Evolutionary conservation across 2,888 invertebrate genomes (phyloP), one percentile per base, ranked within the genome.

Genomic region (Muscina levida): DNA sequence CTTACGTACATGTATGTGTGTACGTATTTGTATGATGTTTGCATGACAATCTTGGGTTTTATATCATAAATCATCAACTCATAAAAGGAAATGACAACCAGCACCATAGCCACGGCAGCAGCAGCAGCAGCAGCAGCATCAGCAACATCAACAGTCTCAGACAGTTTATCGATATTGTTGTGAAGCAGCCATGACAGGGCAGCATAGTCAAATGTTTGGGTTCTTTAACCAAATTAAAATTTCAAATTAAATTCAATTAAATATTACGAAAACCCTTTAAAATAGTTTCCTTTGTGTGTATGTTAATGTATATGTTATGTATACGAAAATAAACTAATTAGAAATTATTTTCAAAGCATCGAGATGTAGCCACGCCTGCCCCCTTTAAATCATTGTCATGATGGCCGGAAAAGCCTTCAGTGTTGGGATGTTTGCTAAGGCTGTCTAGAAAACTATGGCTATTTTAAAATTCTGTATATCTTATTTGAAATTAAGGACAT

Each of bases 401-500:
- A 10, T 22, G n/a, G 19, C 62, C 39, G 62, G 39, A 42, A 62
- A 59, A 17, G 37, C 13, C 59, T 22, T 11, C 1, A 17, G 11
- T 26, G 11, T 15, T 22, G 57, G 31, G 4, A 31, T 57, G 13
- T 26, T 11, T 59, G 17, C 17, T 42, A 13, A 13, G 24, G 19
- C 11, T 15, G 26, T 26, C 31, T 15, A 15, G 4, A 1, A 57
- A 57, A 42, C 62, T 62, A 62, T 17, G 42, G 42, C 62, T 42
- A 42, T 62, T 62, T 62, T 39, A 62, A 62, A 39, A 59, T 15
- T 56, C 19, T 22, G 24, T 74, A 62, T 77, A 74, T 80, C 72
- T 57, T 46, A 5, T 75, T 72, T 26, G 56, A 74, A 57, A 72
- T 77, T 81, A 81, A 81, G 81, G 77, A 81, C 81, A 81, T 77